These are phyloP conservation scores for Ceratosolen fusciceps DNA, from an alignment of 1,140 invertebrate species.

Conservation along the genomic window DNA sequence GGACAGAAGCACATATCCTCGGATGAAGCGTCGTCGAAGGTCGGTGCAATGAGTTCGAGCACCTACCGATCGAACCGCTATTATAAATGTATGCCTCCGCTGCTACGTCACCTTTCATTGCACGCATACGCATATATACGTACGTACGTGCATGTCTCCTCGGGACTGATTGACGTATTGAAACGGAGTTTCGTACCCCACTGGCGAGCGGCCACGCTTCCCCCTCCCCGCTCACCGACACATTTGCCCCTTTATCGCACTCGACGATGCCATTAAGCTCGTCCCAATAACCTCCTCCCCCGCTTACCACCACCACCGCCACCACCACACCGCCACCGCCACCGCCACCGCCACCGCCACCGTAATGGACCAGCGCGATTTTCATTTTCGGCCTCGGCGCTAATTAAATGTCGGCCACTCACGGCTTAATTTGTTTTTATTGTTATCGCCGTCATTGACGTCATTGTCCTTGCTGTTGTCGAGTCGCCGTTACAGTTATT, in stretches of 20 bases:
- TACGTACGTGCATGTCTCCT: no score
- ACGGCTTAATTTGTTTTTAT: no score
- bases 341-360: no score
- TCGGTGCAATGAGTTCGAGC: not conserved
- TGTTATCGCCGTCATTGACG: no score
- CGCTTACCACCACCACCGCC: no score
- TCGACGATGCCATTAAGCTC: not conserved
- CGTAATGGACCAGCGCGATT: no score
- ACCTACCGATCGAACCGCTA: not conserved
- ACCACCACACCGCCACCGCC: no score
- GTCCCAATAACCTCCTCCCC: not conserved
- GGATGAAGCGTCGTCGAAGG: not conserved
- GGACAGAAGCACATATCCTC: no score
- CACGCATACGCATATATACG: not conserved
- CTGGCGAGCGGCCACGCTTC: not conserved
- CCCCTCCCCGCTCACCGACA: not conserved
- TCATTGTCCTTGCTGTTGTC: no score
- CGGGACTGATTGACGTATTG: not conserved
- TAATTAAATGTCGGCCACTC: not conserved
- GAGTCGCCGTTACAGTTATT: not conserved
- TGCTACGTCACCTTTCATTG: not conserved
- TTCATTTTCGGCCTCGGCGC: not conserved
- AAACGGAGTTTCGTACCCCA: not conserved
- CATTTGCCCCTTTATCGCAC: not conserved
- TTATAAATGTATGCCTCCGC: not conserved